Evolutionary conservation across 2,888 invertebrate genomes (phyloP).

Genomic region (Calliphora vomitoria): DNA sequence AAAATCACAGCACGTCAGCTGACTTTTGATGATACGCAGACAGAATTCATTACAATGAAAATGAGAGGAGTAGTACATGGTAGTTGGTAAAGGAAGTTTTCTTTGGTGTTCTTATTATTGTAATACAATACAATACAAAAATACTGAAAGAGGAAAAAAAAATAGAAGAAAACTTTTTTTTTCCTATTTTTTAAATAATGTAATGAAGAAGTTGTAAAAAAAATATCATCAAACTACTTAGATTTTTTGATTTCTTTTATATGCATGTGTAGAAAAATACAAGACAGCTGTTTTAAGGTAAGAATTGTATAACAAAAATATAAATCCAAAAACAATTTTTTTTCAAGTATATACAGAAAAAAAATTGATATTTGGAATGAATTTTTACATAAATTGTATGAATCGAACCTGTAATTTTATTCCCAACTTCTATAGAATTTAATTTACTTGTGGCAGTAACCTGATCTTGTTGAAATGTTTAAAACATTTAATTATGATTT

Average conservation of each 20-base stretch:
- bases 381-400: too few relatives aligned
- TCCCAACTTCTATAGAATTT: too few relatives aligned
- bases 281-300: neutral
- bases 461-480: too few relatives aligned
- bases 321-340: too few relatives aligned
- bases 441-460: too few relatives aligned
- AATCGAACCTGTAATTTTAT: too few relatives aligned
- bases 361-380: too few relatives aligned
- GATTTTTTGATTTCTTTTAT: neutral
- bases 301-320: neutral
- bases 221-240: conserved; percentile 22
- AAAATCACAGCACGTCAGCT: conserved; percentile 77
- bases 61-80: conserved; percentile 3
- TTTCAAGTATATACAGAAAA: too few relatives aligned
- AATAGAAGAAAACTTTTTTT: neutral
- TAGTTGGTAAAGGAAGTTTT: neutral
- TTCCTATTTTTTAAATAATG: conserved; percentile 5
- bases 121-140: conserved; percentile 27
- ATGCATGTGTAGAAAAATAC: neutral
- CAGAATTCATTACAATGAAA: conserved; percentile 76
- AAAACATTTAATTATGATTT: neutral
- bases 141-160: neutral
- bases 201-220: conserved; percentile 45
- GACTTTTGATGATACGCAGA: conserved; percentile 76
- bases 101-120: conserved; percentile 31